phyloP scores from a whole-genome alignment of 2,888 invertebrate genomes.

The Cremastinae sp. region DNA sequence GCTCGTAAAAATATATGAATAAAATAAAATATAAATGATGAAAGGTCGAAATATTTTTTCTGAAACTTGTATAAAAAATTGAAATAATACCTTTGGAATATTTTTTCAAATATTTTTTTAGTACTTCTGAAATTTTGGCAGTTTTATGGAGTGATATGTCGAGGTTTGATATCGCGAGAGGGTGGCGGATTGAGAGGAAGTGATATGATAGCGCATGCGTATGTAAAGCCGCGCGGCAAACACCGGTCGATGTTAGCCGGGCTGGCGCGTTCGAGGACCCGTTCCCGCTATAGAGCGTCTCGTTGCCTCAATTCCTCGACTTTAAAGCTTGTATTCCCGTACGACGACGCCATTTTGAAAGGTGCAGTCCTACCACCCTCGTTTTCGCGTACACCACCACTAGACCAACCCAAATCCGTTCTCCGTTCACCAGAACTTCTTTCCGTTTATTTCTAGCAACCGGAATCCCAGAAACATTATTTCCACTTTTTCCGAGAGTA shows the following conservation, averaged over 20 bases:
- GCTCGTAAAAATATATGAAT: too few relatives aligned
- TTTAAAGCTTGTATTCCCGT: constrained; percentile 60
- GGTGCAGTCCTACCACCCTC: constrained; percentile 51
- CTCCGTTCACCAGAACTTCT: constrained; percentile 29
- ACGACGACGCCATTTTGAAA: constrained; percentile 72
- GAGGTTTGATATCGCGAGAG: constrained; percentile 72
- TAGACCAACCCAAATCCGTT: constrained; percentile 40
- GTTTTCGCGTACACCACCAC: constrained; percentile 4
- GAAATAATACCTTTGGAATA: too few relatives aligned
- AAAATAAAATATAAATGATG: too few relatives aligned
- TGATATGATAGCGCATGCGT: constrained; percentile 59
- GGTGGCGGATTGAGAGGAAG: constrained; percentile 67
- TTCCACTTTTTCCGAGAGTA: neutral
- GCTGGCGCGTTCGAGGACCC: constrained; percentile 71
- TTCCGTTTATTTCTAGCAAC: neutral
- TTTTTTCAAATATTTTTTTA: too few relatives aligned
- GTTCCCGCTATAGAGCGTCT: constrained; percentile 30
- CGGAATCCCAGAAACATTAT: neutral
- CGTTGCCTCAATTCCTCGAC: constrained; percentile 68
- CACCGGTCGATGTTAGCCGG: constrained; percentile 79
- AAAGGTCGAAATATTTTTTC: too few relatives aligned
- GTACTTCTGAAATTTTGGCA: neutral
- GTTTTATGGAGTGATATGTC: neutral
- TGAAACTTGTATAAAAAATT: too few relatives aligned
- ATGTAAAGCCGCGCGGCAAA: constrained; percentile 59